Evolutionary conservation across 2,888 invertebrate species (phyloP).

Genomic region (Parnassius glacialis): DNA sequence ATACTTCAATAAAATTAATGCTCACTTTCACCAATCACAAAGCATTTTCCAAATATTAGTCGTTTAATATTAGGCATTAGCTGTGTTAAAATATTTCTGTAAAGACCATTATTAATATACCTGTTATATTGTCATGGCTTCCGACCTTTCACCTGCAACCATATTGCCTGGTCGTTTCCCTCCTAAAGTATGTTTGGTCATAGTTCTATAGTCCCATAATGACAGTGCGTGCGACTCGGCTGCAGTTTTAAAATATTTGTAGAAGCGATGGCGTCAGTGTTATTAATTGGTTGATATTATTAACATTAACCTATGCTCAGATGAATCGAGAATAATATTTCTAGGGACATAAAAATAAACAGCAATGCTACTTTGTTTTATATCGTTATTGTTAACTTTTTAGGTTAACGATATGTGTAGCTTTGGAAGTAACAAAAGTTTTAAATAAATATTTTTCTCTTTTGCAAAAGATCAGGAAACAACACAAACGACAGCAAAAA

Average conservation of each 20-base stretch:
- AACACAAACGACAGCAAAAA: no score
- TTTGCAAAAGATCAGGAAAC: no score
- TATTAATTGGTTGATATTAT: conserved; percentile 14
- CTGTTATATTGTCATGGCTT: conserved; percentile 24
- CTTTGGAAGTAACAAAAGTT: no score
- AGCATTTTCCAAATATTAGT: conserved; percentile 23
- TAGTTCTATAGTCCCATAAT: conserved; percentile 6
- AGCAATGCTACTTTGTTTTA: no score
- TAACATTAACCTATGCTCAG: neutral
- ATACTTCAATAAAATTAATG: conserved; percentile 15
- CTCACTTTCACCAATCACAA: conserved; percentile 23
- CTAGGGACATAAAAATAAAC: no score
- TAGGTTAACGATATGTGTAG: no score
- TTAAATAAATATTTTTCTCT: no score
- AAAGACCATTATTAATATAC: conserved; percentile 26
- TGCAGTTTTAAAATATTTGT: conserved; percentile 15
- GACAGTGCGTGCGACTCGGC: conserved; percentile 23
- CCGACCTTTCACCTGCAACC: conserved; percentile 24
- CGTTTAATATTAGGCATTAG: conserved; percentile 23
- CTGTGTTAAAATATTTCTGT: conserved; percentile 22
- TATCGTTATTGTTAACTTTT: no score
- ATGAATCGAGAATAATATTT: neutral
- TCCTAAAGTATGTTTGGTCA: conserved; percentile 13
- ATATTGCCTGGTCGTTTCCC: conserved; percentile 21
- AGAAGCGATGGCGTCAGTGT: conserved; percentile 6